These are phyloP conservation scores for Trematomus loennbergii DNA, from an alignment of 2,113 vertebrate genomes.

Conservation along the genomic window DNA sequence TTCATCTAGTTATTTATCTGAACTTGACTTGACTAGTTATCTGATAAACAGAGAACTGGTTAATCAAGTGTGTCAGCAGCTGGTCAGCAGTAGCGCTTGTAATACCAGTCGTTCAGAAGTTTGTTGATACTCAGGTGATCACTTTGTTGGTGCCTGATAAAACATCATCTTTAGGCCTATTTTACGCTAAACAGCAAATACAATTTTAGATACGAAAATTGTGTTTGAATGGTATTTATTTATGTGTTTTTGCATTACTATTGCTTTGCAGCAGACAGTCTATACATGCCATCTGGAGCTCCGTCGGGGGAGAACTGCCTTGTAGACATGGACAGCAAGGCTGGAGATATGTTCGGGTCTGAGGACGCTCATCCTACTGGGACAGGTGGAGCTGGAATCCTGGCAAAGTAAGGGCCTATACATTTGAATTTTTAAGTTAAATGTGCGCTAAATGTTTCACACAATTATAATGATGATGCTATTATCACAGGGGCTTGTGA, in stretches of 20 bases:
- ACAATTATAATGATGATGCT: background rate
- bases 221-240: background rate
- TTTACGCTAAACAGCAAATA: background rate
- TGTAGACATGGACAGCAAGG: slow-evolving; percentile 82
- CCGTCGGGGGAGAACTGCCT: slow-evolving; percentile 72
- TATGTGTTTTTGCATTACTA: background rate
- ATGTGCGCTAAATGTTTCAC: background rate
- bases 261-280: slow-evolving; percentile 4
- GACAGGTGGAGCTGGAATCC: slow-evolving; percentile 68
- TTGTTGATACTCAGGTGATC: background rate
- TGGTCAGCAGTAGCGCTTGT: background rate
- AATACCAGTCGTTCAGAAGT: background rate
- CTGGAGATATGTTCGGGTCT: slow-evolving; percentile 76
- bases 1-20: background rate
- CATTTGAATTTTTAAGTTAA: background rate
- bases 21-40: background rate
- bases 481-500: background rate
- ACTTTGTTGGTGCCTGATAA: no score
- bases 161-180: background rate
- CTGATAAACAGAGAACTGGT: background rate
- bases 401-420: slow-evolving; percentile 68
- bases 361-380: slow-evolving; percentile 77
- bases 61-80: background rate
- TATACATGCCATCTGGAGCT: slow-evolving; percentile 67
- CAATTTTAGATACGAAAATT: background rate